Percentiles rank a stretch among this genome's conserved stretches.
These are phyloP conservation scores for Diplosoma virens DNA, from an alignment of 23 tunicate genomes.

Conservation along the genomic window DNA sequence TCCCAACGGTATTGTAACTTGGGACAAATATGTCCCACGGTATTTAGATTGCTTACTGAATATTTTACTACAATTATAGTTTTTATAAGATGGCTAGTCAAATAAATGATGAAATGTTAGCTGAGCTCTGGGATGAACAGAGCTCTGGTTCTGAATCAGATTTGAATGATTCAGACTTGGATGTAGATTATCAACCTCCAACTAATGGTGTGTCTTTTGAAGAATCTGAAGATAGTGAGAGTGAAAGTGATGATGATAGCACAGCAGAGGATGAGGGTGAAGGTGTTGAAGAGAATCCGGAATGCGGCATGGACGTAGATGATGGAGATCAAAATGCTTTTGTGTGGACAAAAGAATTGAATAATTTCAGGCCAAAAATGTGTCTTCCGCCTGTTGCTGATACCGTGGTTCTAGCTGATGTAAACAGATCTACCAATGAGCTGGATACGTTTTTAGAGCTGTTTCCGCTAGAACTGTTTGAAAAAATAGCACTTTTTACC, in stretches of 20 bases:
- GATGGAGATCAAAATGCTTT: not conserved
- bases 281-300: not conserved
- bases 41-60: not conserved
- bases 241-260: not conserved
- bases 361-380: not conserved
- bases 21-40: constrained; percentile 5
- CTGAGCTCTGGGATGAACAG: too few species aligned
- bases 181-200: not conserved
- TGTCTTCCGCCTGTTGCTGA: too few species aligned
- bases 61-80: not conserved
- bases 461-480: not conserved
- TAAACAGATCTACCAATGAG: not conserved
- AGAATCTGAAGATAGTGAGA: not conserved
- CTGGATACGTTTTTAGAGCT: not conserved
- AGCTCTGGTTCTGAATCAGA: not conserved
- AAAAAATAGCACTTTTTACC: not conserved
- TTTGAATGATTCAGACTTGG: not conserved
- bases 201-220: too few species aligned
- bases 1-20: constrained; percentile 12
- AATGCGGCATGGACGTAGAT: too few species aligned
- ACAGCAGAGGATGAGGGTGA: not conserved
- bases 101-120: too few species aligned
- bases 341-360: not conserved
- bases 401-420: not conserved
- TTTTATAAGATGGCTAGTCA: too few species aligned